phyloP scores from a whole-genome alignment of 2,113 vertebrate species.

The Vimba vimba region DNA sequence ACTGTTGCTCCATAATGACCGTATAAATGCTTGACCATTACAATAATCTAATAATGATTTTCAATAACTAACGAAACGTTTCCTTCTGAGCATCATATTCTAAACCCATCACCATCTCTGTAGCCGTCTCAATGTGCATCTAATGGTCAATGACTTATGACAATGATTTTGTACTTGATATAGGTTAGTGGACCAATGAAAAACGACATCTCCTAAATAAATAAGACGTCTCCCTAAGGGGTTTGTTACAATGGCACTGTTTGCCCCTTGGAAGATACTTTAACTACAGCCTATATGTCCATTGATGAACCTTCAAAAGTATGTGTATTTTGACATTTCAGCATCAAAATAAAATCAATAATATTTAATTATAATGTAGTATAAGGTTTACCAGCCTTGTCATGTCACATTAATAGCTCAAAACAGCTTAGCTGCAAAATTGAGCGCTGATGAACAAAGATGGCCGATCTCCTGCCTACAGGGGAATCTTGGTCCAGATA shows the following conservation, averaged over 20 bases:
- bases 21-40: not conserved
- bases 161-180: constrained; percentile 27
- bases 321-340: not conserved
- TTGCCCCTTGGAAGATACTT: not conserved
- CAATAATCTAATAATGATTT: constrained; percentile 6
- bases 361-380: not conserved
- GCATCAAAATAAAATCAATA: not conserved
- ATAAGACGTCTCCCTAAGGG: not conserved
- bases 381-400: not conserved
- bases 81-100: not conserved
- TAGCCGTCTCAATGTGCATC: not conserved
- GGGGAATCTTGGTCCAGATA: not conserved
- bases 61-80: not conserved
- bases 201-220: not conserved
- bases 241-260: not conserved
- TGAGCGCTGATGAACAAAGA: not conserved
- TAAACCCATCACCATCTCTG: not conserved
- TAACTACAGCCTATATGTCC: not conserved
- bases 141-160: not conserved
- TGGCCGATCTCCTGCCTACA: not conserved
- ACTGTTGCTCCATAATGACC: not conserved
- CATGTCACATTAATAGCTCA: not conserved
- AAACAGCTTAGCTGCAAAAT: not conserved
- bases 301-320: not conserved
- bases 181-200: not conserved